phyloP scores from a whole-genome alignment of 2,113 vertebrate species.

The Engraulis encrasicolus region DNA sequence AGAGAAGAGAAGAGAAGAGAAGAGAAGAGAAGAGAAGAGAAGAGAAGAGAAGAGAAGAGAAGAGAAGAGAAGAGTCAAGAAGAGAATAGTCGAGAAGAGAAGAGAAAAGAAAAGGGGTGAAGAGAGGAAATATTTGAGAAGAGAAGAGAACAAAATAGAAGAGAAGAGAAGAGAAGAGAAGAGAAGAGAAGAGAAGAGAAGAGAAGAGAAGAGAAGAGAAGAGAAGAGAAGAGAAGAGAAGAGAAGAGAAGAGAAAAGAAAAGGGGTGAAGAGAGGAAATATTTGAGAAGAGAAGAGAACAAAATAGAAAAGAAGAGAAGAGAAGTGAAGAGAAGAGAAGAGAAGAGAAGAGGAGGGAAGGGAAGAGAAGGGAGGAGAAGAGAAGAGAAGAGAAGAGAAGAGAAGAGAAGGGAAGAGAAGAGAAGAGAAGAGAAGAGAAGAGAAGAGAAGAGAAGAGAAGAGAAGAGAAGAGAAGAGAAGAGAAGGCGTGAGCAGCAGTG shows the following conservation, averaged over 20 bases:
- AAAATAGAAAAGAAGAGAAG: not conserved
- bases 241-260: not conserved
- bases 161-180: not conserved
- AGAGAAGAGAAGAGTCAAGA: not conserved
- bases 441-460: not conserved
- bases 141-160: not conserved
- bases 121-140: too few species aligned
- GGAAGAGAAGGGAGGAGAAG: not conserved
- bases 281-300: not conserved
- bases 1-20: not conserved
- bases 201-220: not conserved
- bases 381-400: not conserved
- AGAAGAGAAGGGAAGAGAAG: not conserved
- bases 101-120: too few species aligned
- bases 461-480: not conserved
- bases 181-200: not conserved
- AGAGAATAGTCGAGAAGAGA: too few species aligned
- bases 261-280: too few species aligned
- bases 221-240: not conserved
- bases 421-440: not conserved
- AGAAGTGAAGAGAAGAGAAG: not conserved
- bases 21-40: not conserved
- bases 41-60: not conserved
- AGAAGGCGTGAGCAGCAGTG: constrained; percentile 26
- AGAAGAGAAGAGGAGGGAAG: not conserved